phyloP scores from a whole-genome alignment of 1,140 invertebrate species.

The Anthonomus grandis region DNA sequence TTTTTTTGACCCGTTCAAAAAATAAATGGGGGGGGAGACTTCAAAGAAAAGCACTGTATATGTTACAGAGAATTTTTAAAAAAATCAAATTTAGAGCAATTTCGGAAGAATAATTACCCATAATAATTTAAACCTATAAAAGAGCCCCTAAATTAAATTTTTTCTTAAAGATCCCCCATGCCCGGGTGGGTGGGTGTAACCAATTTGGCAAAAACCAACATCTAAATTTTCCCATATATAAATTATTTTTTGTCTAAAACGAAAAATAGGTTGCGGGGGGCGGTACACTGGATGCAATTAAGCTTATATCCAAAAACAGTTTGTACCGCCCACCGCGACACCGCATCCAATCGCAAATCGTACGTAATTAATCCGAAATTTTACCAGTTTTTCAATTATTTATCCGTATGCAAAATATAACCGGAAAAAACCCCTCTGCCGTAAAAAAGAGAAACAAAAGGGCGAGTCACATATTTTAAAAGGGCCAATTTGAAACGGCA shows the following conservation, averaged over 20 bases:
- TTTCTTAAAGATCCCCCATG: no score
- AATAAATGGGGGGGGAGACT: no score
- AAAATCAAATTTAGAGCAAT: not conserved
- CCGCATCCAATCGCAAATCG: not conserved
- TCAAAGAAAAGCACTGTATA: no score
- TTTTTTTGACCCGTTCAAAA: no score
- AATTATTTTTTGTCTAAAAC: constrained; percentile 12
- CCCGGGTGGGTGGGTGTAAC: constrained; percentile 8
- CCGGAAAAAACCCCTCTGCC: not conserved
- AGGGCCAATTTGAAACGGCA: not conserved
- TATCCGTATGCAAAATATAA: no score
- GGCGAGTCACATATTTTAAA: not conserved
- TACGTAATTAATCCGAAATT: not conserved
- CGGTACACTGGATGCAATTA: constrained; percentile 6
- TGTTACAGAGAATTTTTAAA: no score
- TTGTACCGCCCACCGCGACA: not conserved
- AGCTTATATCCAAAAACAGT: not conserved
- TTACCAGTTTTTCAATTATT: not conserved
- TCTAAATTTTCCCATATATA: constrained; percentile 20
- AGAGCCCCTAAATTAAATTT: no score
- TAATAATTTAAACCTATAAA: not conserved
- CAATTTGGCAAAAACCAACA: constrained; percentile 18
- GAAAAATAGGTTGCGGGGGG: not conserved
- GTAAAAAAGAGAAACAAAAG: not conserved
- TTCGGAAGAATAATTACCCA: not conserved